Percentiles rank a stretch among this genome's conserved stretches.
Conservation (phyloP, 1,140 invertebrate species). For the Lutraria rhynchaena region DNA sequence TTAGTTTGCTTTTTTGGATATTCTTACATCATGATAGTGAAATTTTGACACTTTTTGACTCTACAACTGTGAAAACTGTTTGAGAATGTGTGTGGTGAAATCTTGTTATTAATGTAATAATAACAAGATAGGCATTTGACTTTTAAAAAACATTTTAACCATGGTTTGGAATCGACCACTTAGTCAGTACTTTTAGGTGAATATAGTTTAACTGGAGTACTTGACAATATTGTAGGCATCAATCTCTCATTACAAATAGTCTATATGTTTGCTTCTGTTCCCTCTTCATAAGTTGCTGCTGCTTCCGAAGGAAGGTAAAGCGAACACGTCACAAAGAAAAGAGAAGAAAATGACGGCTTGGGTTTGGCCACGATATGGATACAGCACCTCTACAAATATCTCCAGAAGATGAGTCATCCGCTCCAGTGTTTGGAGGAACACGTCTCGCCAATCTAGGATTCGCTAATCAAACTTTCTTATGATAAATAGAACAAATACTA, state of each 20-base stretch:
- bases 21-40: no score
- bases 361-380: slow-evolving; percentile 59
- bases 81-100: no score
- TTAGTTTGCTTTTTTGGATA: no score
- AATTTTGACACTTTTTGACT: background rate
- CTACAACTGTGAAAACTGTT: background rate
- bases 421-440: slow-evolving; percentile 47
- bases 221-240: background rate
- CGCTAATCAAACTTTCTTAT: slow-evolving; percentile 58
- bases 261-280: slow-evolving; percentile 20
- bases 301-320: slow-evolving; percentile 53
- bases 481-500: slow-evolving; percentile 1
- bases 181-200: no score
- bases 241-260: background rate
- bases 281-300: slow-evolving; percentile 46
- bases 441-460: slow-evolving; percentile 38
- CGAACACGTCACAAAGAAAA: slow-evolving; percentile 51
- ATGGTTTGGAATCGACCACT: no score
- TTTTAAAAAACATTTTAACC: no score
- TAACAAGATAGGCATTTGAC: no score
- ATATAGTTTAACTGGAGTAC: background rate
- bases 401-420: slow-evolving; percentile 51
- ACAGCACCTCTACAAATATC: slow-evolving; percentile 50
- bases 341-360: slow-evolving; percentile 56
- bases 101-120: no score